Evolutionary conservation across 2,888 invertebrate genomes (phyloP).

Genomic region (Buathra laborator): DNA sequence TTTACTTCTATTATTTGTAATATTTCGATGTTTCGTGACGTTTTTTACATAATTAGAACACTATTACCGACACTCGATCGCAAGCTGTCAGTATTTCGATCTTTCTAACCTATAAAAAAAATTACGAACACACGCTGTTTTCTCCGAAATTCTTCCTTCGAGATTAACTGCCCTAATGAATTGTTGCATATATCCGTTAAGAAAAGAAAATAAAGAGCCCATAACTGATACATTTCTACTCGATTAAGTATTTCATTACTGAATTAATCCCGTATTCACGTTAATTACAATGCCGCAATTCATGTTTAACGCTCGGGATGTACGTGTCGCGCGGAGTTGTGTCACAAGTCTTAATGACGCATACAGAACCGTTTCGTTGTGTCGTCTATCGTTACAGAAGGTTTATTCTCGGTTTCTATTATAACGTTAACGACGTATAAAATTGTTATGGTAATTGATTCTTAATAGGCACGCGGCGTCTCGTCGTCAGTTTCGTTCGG

Average conservation of each 20-base stretch:
- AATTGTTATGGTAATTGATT: slow-evolving; percentile 62
- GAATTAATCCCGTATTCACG: slow-evolving; percentile 49
- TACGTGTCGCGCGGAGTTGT: slow-evolving; percentile 48
- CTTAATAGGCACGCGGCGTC: slow-evolving; percentile 44
- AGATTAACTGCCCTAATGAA: too few relatives aligned
- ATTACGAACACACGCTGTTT: too few relatives aligned
- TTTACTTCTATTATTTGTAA: too few relatives aligned
- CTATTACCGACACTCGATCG: too few relatives aligned
- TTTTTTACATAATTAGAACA: too few relatives aligned
- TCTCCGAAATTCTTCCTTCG: too few relatives aligned
- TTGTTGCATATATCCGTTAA: neutral
- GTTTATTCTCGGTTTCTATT: slow-evolving; percentile 47
- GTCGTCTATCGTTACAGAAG: slow-evolving; percentile 44
- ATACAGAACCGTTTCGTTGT: slow-evolving; percentile 24
- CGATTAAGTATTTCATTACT: slow-evolving; percentile 42
- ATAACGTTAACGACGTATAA: slow-evolving; percentile 47
- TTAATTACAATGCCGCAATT: slow-evolving; percentile 44
- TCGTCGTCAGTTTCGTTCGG: slow-evolving; percentile 22
- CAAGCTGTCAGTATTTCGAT: too few relatives aligned
- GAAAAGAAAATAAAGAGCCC: neutral
- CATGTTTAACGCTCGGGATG: slow-evolving; percentile 27
- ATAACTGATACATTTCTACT: neutral
- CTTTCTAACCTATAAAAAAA: too few relatives aligned
- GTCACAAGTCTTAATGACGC: slow-evolving; percentile 58
- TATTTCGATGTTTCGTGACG: too few relatives aligned